Conservation (phyloP, 2,113 vertebrate species). For the Lycocorax pyrrhopterus region DNA sequence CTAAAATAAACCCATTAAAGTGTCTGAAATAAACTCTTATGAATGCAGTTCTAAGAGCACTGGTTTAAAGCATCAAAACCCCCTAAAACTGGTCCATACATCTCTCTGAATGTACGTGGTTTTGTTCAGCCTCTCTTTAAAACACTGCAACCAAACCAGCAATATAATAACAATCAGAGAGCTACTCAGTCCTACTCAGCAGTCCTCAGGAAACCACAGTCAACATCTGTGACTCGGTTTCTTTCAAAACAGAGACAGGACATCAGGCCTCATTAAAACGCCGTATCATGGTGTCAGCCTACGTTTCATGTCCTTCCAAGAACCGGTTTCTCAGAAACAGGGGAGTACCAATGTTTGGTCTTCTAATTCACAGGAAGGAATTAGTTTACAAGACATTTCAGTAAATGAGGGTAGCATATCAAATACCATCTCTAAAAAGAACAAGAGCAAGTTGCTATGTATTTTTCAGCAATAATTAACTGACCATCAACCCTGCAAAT, state of each 20-base stretch:
- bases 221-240: not conserved
- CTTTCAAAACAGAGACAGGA: not conserved
- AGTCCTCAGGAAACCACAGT: not conserved
- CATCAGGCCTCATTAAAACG: not conserved
- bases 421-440: constrained; percentile 4
- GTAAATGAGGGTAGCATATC: constrained; percentile 11
- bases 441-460: constrained; percentile 48
- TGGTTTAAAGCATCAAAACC: not conserved
- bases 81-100: not conserved
- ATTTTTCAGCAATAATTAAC: constrained; percentile 64
- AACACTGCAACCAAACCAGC: not conserved
- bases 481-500: not conserved
- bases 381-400: constrained; percentile 9
- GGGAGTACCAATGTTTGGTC: not conserved
- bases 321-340: constrained; percentile 25
- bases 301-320: not conserved
- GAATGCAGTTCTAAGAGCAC: not conserved
- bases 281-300: not conserved
- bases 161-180: not conserved
- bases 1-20: not conserved
- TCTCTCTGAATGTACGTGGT: not conserved
- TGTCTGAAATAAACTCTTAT: not conserved
- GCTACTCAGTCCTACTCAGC: not conserved
- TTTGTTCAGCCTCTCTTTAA: not conserved
- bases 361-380: constrained; percentile 1